phyloP scores from a whole-genome alignment of 1,140 invertebrate genomes.

The Glomeris maerens region DNA sequence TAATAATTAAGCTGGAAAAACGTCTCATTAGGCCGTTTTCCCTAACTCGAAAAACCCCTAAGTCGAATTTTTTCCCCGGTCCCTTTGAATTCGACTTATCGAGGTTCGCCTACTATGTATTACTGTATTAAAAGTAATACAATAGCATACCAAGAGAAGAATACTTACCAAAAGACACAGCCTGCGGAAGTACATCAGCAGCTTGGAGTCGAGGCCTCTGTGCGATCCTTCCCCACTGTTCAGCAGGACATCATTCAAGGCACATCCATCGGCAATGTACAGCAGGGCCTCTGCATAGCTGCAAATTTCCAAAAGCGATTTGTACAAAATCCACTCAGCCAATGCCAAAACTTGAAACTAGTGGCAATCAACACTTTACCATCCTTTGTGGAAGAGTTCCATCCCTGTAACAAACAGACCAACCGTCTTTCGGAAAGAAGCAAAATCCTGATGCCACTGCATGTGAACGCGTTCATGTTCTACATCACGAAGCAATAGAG shows the following conservation, averaged over 20 bases:
- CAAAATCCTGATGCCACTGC: constrained; percentile 1
- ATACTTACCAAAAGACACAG: constrained; percentile 5
- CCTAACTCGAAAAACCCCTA: no score
- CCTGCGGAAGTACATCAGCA: constrained; percentile 1
- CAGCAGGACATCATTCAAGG: background rate
- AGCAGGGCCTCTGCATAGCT: constrained; percentile 2
- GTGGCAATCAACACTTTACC: background rate
- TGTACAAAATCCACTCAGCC: background rate
- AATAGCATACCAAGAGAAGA: no score
- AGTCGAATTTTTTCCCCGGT: no score
- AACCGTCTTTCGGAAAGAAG: background rate
- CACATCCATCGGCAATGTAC: constrained; percentile 4
- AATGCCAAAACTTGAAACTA: background rate
- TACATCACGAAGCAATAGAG: no score
- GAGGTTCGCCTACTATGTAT: no score
- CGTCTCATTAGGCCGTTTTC: no score
- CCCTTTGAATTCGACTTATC: no score
- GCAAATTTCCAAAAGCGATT: background rate
- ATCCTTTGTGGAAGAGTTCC: constrained; percentile 3
- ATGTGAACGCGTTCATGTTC: background rate
- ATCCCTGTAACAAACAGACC: constrained; percentile 3
- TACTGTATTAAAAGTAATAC: no score
- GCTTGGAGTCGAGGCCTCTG: background rate
- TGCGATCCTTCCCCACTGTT: background rate
- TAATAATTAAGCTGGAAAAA: no score